Percentiles rank a stretch among this genome's conserved stretches.
Conservation (phyloP, 2,888 invertebrate species). For the Apodemia mormo region DNA sequence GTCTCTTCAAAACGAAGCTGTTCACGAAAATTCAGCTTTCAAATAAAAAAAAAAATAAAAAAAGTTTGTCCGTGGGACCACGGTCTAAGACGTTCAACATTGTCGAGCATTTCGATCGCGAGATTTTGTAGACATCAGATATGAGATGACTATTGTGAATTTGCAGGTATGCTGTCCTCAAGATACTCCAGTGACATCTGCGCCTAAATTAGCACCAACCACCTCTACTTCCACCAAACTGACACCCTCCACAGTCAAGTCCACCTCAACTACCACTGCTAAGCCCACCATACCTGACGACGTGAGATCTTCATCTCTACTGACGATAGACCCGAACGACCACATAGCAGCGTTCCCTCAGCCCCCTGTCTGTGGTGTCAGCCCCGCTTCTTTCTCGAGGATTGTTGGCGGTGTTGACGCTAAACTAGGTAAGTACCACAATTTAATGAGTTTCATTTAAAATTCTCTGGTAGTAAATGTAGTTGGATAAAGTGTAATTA, state of each 20-base stretch:
- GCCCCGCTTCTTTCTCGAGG: constrained; percentile 78
- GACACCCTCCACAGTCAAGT: constrained; percentile 30
- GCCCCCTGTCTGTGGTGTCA: constrained; percentile 84
- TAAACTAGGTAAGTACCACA: constrained; percentile 71
- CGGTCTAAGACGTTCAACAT: no score
- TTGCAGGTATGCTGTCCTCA: constrained; percentile 66
- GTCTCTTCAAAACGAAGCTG: no score
- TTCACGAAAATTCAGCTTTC: no score
- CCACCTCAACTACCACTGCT: no score
- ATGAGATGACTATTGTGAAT: background rate
- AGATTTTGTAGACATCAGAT: no score
- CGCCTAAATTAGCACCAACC: constrained; percentile 27
- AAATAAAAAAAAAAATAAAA: no score
- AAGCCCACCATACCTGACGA: no score
- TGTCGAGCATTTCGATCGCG: no score
- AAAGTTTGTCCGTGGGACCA: no score
- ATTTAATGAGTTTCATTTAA: background rate
- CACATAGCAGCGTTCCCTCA: constrained; percentile 52
- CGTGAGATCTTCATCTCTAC: background rate
- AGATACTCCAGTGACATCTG: constrained; percentile 44
- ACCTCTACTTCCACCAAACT: constrained; percentile 27
- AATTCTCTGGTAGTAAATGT: no score
- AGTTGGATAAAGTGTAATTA: no score
- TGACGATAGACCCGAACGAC: constrained; percentile 39
- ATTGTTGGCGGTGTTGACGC: constrained; percentile 89